Percentiles rank a stretch among this genome's conserved stretches.
These are phyloP conservation scores for Dromius quadrimaculatus DNA, from an alignment of 2,888 invertebrate species.

Conservation along the genomic window DNA sequence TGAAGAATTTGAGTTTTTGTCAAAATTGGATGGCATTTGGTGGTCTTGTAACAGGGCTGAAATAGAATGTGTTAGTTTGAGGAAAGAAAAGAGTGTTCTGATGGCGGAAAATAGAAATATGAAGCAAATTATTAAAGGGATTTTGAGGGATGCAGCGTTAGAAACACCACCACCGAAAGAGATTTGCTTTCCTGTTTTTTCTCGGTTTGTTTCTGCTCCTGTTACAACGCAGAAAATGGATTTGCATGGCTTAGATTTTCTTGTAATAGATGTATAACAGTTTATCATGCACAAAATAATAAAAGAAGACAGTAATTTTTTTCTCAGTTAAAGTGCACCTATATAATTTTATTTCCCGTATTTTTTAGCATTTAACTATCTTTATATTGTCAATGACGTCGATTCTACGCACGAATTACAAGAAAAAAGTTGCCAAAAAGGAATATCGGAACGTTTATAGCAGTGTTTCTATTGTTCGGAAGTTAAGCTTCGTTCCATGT, in stretches of 20 bases:
- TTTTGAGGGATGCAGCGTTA: slow-evolving; percentile 63
- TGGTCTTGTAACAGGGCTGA: slow-evolving; percentile 68
- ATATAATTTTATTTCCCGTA: no score
- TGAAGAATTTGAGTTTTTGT: slow-evolving; percentile 58
- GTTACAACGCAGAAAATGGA: slow-evolving; percentile 4
- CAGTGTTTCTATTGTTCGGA: no score
- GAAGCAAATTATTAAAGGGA: slow-evolving; percentile 62
- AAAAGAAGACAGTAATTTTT: neutral
- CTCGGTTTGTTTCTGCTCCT: slow-evolving; percentile 28
- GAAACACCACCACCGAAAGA: slow-evolving; percentile 26
- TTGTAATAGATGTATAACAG: slow-evolving; percentile 34
- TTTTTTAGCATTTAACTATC: no score
- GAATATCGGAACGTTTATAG: no score
- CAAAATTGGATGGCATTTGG: slow-evolving; percentile 69
- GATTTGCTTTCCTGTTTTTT: slow-evolving; percentile 11
- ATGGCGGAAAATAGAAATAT: slow-evolving; percentile 67
- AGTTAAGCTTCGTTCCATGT: no score
- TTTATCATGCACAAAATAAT: neutral
- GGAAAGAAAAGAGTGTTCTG: slow-evolving; percentile 66
- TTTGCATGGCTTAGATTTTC: slow-evolving; percentile 21
- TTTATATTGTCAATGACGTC: no score
- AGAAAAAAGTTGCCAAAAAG: no score
- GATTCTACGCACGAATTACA: no score
- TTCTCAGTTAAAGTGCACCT: no score
- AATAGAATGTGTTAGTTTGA: slow-evolving; percentile 63